Evolutionary conservation across 2,888 invertebrate genomes (phyloP).

Genomic region (Vannuccia rotundouncinata): DNA sequence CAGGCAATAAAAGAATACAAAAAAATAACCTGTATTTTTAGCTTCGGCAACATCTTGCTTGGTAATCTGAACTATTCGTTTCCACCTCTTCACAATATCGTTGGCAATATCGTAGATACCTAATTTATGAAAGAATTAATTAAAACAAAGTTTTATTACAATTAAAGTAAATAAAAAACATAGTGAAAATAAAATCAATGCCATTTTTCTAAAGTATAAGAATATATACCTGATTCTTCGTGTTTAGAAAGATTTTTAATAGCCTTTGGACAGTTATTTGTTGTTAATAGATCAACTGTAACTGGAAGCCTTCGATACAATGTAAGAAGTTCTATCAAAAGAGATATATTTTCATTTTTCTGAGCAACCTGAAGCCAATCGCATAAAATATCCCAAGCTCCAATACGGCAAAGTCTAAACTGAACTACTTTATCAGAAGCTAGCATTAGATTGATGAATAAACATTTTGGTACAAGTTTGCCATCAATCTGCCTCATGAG

Average conservation of each 20-base stretch:
- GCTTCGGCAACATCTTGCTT: background rate
- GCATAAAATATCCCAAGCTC: constrained; percentile 84
- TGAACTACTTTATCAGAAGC: constrained; percentile 27
- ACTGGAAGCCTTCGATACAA: constrained; percentile 78
- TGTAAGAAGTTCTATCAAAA: constrained; percentile 77
- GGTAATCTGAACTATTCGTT: background rate
- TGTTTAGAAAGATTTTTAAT: constrained; percentile 70
- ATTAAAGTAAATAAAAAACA: background rate
- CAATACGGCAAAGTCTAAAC: constrained; percentile 49
- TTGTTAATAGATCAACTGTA: constrained; percentile 78
- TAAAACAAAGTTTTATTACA: constrained; percentile 22
- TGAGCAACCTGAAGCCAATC: constrained; percentile 83
- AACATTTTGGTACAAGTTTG: constrained; percentile 30
- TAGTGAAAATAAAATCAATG: background rate
- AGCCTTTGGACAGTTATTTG: constrained; percentile 82
- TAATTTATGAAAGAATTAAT: background rate
- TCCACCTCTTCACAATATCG: background rate
- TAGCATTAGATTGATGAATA: background rate
- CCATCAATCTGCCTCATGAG: background rate
- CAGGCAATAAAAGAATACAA: too few relatives aligned
- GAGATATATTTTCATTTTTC: constrained; percentile 73
- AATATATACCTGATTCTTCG: constrained; percentile 32
- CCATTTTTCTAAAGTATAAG: too few relatives aligned
- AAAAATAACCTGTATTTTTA: too few relatives aligned
- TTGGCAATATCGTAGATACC: constrained; percentile 1